Evolutionary conservation across 2,888 invertebrate genomes (phyloP), one percentile per base, ranked within the genome.

Genomic region (Sminthurides aquaticus): DNA sequence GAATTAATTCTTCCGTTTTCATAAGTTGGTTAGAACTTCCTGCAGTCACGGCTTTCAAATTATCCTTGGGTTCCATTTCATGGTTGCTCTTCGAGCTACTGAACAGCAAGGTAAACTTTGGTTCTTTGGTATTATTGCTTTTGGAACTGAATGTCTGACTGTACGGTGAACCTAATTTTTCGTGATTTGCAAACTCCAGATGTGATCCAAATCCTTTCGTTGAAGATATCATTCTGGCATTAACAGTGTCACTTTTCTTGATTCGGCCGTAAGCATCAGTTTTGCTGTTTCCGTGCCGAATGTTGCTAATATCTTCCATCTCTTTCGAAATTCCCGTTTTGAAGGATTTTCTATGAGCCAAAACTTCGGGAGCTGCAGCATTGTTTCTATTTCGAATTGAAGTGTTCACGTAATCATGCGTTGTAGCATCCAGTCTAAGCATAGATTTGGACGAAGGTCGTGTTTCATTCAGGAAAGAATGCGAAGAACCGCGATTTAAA

Each of bases 191-290:
- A 52, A 69, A 22, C 67, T 67, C 74, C 72, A 73, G 20, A 74
- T 70, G 24, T 72, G 72, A 63, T 72, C 73, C 54, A 74, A 61
- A 27, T 67, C 26, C 22, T 69, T 73, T 49, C 69, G 65, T 54
- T 3, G 67, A 55, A 28, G 56, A 66, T 11, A 69, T 26, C 15
- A 61, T 66, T 59, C 70, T 72, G 18, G 71, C 65, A 48, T 68
- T 71, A 3, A 72, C 70, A 2, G 73, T 73, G 24, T 70, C 71
- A 62, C 69, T 73, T 49, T 72, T 73, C 55, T 69, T 73, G 11
- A 69, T 28, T 49, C 69, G 69, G 3, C 62, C 65, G 49, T 62
- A 59, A 20, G 67, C 63, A 54, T 22, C 61, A 58, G 24, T 57
- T 28, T 61, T 56, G n/a, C 18, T 48, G 3, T 43, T 60, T 18